Conservation (phyloP, 1,140 invertebrate species). For the Leptinotarsa lineolata region DNA sequence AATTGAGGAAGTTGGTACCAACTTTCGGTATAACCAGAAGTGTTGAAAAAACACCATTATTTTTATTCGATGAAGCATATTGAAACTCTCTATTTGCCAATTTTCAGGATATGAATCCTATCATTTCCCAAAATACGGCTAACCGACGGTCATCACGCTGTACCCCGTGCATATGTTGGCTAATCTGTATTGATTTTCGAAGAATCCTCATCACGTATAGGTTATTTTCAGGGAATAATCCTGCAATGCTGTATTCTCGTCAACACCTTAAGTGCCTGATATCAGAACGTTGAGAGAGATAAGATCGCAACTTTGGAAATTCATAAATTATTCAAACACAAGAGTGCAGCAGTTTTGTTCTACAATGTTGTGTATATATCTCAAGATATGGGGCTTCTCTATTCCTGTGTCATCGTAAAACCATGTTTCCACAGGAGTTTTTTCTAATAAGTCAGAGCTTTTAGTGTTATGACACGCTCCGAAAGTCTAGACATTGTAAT, state of each 20-base stretch:
- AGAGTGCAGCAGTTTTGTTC: neutral
- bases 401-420: neutral
- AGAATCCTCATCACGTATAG: too few species aligned
- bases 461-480: slow-evolving; percentile 3
- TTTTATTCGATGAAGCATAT: too few species aligned
- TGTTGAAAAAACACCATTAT: too few species aligned
- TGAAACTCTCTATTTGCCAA: too few species aligned
- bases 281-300: neutral
- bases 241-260: neutral
- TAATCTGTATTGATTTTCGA: too few species aligned
- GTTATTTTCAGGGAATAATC: too few species aligned
- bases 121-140: too few species aligned
- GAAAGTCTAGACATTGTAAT: slow-evolving; percentile 19
- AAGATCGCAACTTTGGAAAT: neutral
- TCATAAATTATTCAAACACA: neutral
- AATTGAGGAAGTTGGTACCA: too few species aligned
- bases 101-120: too few species aligned
- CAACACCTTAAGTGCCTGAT: neutral
- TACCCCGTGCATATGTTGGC: too few species aligned
- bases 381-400: neutral
- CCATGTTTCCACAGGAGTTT: neutral
- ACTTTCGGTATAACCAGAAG: too few species aligned
- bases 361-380: neutral
- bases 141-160: too few species aligned
- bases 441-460: neutral